Percentiles rank a stretch among this genome's conserved stretches.
These are phyloP conservation scores for Clivina fossor DNA, from an alignment of 2,888 invertebrate genomes.

Conservation along the genomic window DNA sequence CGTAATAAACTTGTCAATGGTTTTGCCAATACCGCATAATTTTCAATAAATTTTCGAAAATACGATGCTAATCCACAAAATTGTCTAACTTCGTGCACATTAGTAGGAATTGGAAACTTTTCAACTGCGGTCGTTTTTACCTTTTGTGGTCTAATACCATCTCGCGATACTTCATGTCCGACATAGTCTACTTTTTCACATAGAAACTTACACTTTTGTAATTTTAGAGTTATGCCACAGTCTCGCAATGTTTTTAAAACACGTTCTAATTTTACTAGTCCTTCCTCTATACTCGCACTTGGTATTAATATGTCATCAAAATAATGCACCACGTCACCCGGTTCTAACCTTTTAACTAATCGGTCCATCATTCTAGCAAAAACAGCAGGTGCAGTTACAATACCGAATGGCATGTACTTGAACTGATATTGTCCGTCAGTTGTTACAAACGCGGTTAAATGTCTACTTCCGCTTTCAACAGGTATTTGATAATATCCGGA, in stretches of 20 bases:
- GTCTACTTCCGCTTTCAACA: conserved; percentile 37
- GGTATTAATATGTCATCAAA: conserved; percentile 39
- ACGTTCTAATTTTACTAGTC: conserved; percentile 40
- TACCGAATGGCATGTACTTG: conserved; percentile 47
- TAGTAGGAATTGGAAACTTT: neutral
- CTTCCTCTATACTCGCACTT: conserved; percentile 29
- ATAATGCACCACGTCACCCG: conserved; percentile 33
- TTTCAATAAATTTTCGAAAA: conserved; percentile 32
- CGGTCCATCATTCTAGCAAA: conserved; percentile 47
- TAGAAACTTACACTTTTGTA: conserved; percentile 44
- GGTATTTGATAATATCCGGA: too few relatives aligned
- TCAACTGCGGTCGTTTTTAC: neutral
- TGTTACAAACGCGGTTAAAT: conserved; percentile 42
- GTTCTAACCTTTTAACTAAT: neutral
- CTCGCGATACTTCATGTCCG: neutral
- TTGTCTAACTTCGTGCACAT: neutral
- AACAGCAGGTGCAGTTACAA: conserved; percentile 46
- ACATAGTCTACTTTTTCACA: conserved; percentile 15
- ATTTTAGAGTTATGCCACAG: conserved; percentile 38
- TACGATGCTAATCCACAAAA: conserved; percentile 13
- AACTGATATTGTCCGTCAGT: conserved; percentile 43
- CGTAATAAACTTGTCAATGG: conserved; percentile 30
- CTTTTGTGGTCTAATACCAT: neutral
- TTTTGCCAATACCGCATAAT: conserved; percentile 26
- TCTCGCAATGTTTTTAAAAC: conserved; percentile 36